Base-by-base conservation (phyloP, 2,113 vertebrate species). In the Empidonax alnorum region DNA sequence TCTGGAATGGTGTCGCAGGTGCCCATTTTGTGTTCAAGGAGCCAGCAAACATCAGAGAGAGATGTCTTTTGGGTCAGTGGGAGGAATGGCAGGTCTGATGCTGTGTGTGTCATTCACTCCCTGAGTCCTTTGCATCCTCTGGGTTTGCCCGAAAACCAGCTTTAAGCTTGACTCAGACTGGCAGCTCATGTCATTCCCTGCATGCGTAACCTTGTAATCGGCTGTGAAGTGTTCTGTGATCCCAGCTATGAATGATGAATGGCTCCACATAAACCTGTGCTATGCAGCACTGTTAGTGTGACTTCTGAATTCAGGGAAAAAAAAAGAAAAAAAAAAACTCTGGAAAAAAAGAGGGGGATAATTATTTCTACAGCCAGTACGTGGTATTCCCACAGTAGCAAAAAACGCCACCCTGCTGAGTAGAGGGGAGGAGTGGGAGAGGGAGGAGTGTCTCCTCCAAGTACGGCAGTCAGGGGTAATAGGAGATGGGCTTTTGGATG, bases 161-260 rank as follows among this genome's bases (percentile, higher is more conserved):
- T 50, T 75, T 86, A 73, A 89, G 77, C 49, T 37, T 90, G 61
- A 84, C 77, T 86, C 46, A 77, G 61, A 52, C 23, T 87, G 86
- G 71, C 90, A 84, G 86, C 55, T 81, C 89, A 12, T 75, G 41
- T 91, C 77, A 53, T 89, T 96, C 96, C 78, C 92, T 91, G 96
- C 77, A 20, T 94, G 77, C 37, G 52, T 74, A 95, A 84, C 89
- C 81, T 92, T 92, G 94, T 97, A 95, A 94, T 96, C 22, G 7
- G 77, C 92, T 90, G 92, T 92, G 94, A 95, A 90, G 90, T 87
- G 94, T 58, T 95, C 85, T 96, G 89, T 87, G 95, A 96, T 93
- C 86, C 94, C 63, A 31, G 77, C 83, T 89, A 92, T 83, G 94
- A 87, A 93, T 94, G 94, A 96, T 96, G 96, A 95, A 96, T 95